Conservation (phyloP, 2,888 invertebrate species). For the Hydrotaea diabolus region DNA sequence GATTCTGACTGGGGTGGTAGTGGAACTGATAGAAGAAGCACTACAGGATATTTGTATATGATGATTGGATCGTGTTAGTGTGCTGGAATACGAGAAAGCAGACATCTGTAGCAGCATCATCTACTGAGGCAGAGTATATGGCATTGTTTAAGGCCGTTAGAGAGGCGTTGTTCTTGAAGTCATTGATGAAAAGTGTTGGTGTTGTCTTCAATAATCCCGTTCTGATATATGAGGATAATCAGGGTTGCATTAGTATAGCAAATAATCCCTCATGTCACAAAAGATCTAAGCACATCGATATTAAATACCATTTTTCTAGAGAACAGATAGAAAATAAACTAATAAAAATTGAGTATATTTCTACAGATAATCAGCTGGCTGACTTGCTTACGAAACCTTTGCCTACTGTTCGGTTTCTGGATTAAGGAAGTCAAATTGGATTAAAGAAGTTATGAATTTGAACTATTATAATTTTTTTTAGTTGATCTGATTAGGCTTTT, state of each 20-base stretch:
- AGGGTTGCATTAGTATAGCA: not conserved
- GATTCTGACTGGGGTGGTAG: not conserved
- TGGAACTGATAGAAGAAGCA: not conserved
- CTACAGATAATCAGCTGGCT: not conserved
- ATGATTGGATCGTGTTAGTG: not conserved
- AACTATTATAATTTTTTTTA: not conserved
- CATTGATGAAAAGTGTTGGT: not conserved
- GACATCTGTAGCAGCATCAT: not conserved
- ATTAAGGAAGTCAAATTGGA: not conserved
- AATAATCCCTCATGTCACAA: not conserved
- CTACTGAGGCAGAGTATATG: constrained; percentile 63
- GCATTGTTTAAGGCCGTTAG: no score
- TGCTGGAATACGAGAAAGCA: not conserved
- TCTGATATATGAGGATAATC: not conserved
- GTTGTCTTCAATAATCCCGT: not conserved
- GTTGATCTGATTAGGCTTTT: not conserved
- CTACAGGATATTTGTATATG: not conserved
- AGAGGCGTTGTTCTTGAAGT: not conserved
- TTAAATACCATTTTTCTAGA: not conserved
- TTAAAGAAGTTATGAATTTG: not conserved
- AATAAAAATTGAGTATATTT: not conserved
- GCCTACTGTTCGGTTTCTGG: not conserved
- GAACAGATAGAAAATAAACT: not conserved
- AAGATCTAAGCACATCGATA: not conserved
- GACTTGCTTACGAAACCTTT: not conserved